A percentile compares a stretch with the other conserved stretches of the same genome.
phyloP scores from a whole-genome alignment of 2,888 invertebrate genomes.

The Oeneis ivallda region DNA sequence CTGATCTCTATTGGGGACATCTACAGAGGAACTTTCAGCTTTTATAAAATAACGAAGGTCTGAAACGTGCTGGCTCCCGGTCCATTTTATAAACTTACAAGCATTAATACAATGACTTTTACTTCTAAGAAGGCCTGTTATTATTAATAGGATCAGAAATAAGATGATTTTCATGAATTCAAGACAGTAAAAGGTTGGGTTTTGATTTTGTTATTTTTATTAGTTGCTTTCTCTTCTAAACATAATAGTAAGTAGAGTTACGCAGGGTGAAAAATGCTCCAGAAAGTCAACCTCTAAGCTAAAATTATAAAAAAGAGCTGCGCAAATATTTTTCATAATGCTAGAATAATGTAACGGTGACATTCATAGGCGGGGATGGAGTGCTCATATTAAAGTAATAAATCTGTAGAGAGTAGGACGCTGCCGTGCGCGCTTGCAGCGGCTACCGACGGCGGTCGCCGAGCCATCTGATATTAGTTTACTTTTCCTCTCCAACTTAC shows the following conservation, averaged over 20 bases:
- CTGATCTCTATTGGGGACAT: too few relatives aligned
- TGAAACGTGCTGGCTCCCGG: too few relatives aligned
- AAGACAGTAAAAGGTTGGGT: too few relatives aligned
- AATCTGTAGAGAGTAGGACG: slow-evolving; percentile 62
- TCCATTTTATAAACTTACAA: too few relatives aligned
- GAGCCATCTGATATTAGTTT: slow-evolving; percentile 80
- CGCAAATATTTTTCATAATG: slow-evolving; percentile 39
- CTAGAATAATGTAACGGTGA: slow-evolving; percentile 50
- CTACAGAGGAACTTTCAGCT: too few relatives aligned
- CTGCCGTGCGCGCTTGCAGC: slow-evolving; percentile 44
- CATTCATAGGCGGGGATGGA: slow-evolving; percentile 56
- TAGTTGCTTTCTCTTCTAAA: too few relatives aligned
- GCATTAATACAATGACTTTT: too few relatives aligned
- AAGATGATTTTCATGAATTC: too few relatives aligned
- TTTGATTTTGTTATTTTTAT: too few relatives aligned
- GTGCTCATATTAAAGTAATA: slow-evolving; percentile 76
- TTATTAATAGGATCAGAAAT: too few relatives aligned
- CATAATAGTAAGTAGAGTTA: background rate
- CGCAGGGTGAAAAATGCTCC: background rate
- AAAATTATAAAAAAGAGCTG: slow-evolving; percentile 16
- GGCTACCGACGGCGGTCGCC: slow-evolving; percentile 54
- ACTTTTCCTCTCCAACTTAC: slow-evolving; percentile 81
- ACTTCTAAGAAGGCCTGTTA: too few relatives aligned
- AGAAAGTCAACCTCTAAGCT: slow-evolving; percentile 1
- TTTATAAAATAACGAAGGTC: too few relatives aligned